A percentile compares a stretch with the other conserved stretches of the same genome.
Evolutionary conservation across 2,888 invertebrate species (phyloP).

Genomic region (Galerucella nymphaeae): DNA sequence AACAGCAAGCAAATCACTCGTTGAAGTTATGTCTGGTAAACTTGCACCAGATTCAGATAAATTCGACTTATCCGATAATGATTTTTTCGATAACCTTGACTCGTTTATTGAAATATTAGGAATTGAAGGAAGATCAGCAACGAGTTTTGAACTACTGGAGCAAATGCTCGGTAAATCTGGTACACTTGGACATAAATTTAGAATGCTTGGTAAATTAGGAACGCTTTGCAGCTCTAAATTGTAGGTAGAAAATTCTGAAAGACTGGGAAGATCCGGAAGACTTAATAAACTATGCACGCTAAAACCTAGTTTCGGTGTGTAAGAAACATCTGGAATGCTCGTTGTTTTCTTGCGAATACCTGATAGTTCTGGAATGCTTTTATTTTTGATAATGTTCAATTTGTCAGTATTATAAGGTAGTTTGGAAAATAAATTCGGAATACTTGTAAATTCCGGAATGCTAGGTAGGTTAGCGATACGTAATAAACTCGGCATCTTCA

Average conservation of each 20-base stretch:
- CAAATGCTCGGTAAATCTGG: neutral
- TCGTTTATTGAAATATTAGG: neutral
- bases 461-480: neutral
- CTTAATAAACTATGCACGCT: neutral
- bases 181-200: neutral
- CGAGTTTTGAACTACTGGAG: neutral
- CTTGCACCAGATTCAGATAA: neutral
- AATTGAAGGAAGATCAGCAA: neutral
- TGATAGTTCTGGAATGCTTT: neutral
- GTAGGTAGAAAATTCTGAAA: neutral
- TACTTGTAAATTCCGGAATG: neutral
- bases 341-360: neutral
- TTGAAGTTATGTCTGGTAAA: neutral
- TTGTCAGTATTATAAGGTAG: neutral
- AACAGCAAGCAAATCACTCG: neutral
- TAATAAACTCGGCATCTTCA: neutral
- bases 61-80: neutral
- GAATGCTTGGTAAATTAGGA: neutral
- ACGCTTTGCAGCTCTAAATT: neutral
- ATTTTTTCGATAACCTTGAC: neutral
- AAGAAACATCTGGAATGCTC: neutral
- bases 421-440: neutral
- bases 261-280: neutral
- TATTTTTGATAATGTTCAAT: neutral
- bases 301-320: neutral